Base-by-base conservation (phyloP, 2,888 invertebrate species). In the Entomobrya proxima region DNA sequence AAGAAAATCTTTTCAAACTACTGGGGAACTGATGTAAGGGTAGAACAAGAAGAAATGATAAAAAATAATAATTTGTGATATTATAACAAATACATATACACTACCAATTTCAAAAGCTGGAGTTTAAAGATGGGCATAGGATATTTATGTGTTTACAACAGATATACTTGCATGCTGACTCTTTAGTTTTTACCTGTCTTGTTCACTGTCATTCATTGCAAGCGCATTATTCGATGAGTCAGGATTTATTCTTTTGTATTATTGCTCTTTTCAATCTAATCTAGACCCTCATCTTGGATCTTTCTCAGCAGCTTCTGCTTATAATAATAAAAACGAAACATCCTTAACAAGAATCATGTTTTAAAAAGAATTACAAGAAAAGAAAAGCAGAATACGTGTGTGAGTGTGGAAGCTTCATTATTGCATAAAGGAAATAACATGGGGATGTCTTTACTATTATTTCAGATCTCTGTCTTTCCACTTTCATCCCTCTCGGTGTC, bases 181-280 rank as follows among this genome's bases (percentile, higher is more conserved):
- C 78, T 85, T 72, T 85, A 85, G 78, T 85, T 85, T 84, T 85
- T 81, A 86, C 84, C 80, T 87, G 86, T 88, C 86, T 88, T 88
- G 87, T 89, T 87, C 87, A 61, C 77, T 89, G 89, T 89, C 89
- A 89, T 89, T 89, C 88, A 88, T 88, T 87, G 82, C 76, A 64
- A 84, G 72, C 78, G 84, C 83, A 89, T 88, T 89, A 89, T 89
- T 88, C 87, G 89, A 89, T 89, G 89, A 89, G 89, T 89, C 89
- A 89, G 89, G 88, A 88, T 78, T 82, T 85, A 87, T 88, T 89
- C 85, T 83, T 87, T 74, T 88, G 87, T 88, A 81, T 79, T 83
- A 77, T 78, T 85, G 72, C 80, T 84, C 85, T 86, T 85, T 87
- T 88, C 88, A 85, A 86, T 88, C 88, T 88, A 87, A 89, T 88